phyloP scores from a whole-genome alignment of 1,140 invertebrate species.

The Lepidostoma basale region DNA sequence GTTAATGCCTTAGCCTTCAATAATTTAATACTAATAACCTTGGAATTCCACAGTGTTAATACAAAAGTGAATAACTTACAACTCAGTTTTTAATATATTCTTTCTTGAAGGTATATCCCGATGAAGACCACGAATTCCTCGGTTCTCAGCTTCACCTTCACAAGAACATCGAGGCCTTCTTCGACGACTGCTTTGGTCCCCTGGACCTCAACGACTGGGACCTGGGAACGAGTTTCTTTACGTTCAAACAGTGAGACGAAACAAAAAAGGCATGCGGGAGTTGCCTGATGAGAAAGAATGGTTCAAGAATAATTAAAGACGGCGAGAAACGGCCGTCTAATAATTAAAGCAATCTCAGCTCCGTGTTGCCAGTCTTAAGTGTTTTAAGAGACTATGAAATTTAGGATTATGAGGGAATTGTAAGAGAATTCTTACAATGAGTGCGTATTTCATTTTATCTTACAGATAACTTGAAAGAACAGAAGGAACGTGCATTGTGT shows the following conservation, averaged over 20 bases:
- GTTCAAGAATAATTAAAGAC: background rate
- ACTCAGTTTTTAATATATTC: background rate
- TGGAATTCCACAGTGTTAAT: too few relatives aligned
- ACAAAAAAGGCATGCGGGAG: background rate
- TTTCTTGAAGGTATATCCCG: slow-evolving; percentile 77
- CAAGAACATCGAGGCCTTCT: slow-evolving; percentile 82
- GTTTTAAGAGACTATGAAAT: too few relatives aligned
- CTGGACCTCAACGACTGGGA: slow-evolving; percentile 76
- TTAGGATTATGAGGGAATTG: too few relatives aligned
- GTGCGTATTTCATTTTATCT: too few relatives aligned
- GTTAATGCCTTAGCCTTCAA: too few relatives aligned
- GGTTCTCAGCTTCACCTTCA: slow-evolving; percentile 77
- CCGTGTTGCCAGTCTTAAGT: too few relatives aligned
- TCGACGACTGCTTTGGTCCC: slow-evolving; percentile 80
- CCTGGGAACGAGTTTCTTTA: slow-evolving; percentile 54
- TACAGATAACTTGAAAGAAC: too few relatives aligned
- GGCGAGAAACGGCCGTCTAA: background rate
- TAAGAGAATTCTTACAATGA: too few relatives aligned
- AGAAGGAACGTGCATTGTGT: too few relatives aligned
- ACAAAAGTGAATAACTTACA: background rate
- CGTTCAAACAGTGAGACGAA: slow-evolving; percentile 53
- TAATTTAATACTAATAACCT: too few relatives aligned
- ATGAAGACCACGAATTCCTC: slow-evolving; percentile 77
- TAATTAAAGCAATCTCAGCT: too few relatives aligned
- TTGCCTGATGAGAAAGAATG: background rate